A percentile compares a stretch with the other conserved stretches of the same genome.
Conservation (phyloP, 2,888 invertebrate genomes). For the Melipona beecheii region DNA sequence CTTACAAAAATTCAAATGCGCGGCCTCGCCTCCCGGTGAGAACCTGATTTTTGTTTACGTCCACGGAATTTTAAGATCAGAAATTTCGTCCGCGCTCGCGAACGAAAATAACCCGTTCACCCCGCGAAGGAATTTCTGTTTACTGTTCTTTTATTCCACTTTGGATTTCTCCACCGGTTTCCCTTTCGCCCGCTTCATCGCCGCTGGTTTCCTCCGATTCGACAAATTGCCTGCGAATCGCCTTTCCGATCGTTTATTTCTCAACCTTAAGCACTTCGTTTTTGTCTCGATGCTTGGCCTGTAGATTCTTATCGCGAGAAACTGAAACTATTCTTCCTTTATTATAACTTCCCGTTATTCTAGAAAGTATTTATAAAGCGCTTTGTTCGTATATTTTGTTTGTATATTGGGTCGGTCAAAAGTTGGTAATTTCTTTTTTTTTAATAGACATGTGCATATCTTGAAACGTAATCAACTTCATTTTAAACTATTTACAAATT, state of each 20-base stretch:
- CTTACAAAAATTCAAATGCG: slow-evolving; percentile 42
- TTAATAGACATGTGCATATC: no score
- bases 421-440: no score
- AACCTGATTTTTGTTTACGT: slow-evolving; percentile 56
- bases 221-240: not conserved
- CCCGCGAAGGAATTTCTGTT: slow-evolving; percentile 10
- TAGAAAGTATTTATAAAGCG: not conserved
- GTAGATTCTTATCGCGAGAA: not conserved
- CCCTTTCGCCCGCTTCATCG: slow-evolving; percentile 24
- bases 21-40: slow-evolving; percentile 1
- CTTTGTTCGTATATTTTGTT: no score
- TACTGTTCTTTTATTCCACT: not conserved
- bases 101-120: slow-evolving; percentile 13
- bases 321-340: not conserved
- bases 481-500: no score
- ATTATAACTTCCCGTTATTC: not conserved
- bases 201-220: not conserved
- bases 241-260: not conserved
- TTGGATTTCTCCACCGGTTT: not conserved
- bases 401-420: no score
- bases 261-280: not conserved
- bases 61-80: slow-evolving; percentile 29
- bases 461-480: no score
- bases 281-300: not conserved
- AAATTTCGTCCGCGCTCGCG: slow-evolving; percentile 1